Conservation (phyloP, 1,140 invertebrate species). For the Drosophila athabasca region DNA sequence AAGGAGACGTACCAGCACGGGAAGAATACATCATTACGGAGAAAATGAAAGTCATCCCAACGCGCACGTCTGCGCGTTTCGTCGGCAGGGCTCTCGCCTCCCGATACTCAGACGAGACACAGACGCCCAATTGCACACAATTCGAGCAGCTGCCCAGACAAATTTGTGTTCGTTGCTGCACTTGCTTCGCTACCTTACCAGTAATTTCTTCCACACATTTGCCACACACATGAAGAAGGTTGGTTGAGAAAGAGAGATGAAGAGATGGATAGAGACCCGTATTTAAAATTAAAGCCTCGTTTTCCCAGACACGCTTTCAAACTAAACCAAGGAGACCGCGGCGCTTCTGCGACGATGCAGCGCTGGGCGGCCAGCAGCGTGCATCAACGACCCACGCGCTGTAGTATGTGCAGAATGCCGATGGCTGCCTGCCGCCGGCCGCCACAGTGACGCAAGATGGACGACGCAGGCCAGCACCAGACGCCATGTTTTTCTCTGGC, state of each 20-base stretch:
- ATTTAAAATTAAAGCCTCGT: background rate
- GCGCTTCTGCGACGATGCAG: slow-evolving; percentile 71
- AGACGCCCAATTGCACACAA: too few relatives aligned
- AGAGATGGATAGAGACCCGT: too few relatives aligned
- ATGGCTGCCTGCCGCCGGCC: slow-evolving; percentile 40
- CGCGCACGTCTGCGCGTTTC: slow-evolving; percentile 67
- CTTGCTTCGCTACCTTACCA: slow-evolving; percentile 19
- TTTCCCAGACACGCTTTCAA: slow-evolving; percentile 5
- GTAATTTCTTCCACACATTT: slow-evolving; percentile 45
- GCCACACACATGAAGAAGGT: slow-evolving; percentile 42
- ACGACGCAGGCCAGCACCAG: slow-evolving; percentile 28
- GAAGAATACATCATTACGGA: too few relatives aligned
- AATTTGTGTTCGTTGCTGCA: slow-evolving; percentile 13
- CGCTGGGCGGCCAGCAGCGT: slow-evolving; percentile 60
- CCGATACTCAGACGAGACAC: too few relatives aligned
- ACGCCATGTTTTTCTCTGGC: slow-evolving; percentile 63
- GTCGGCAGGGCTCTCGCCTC: too few relatives aligned
- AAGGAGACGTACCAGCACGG: too few relatives aligned
- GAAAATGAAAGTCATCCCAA: too few relatives aligned
- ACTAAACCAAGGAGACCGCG: slow-evolving; percentile 70
- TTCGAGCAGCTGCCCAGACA: too few relatives aligned
- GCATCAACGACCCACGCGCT: slow-evolving; percentile 52
- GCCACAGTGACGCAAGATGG: slow-evolving; percentile 64
- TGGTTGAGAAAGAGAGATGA: background rate
- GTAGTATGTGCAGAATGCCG: slow-evolving; percentile 68